Percentiles rank a stretch among this genome's conserved stretches.
Evolutionary conservation across 2,113 vertebrate species (phyloP).

Genomic region (Enhydra lutris): DNA sequence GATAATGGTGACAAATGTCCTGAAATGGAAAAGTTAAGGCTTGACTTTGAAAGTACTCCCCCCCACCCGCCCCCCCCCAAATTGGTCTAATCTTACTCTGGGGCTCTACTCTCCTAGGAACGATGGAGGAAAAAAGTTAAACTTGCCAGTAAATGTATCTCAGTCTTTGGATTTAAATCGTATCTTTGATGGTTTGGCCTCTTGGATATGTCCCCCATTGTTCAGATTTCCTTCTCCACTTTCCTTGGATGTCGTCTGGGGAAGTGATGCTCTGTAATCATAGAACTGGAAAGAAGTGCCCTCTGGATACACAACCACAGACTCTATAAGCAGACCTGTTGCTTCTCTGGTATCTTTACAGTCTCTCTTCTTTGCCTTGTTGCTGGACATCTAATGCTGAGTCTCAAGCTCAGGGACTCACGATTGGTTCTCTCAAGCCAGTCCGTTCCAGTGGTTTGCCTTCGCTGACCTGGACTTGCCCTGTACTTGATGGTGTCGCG

Average conservation of each 20-base stretch:
- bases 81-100: background rate
- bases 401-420: background rate
- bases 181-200: background rate
- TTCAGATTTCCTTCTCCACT: background rate
- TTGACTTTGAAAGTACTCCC: background rate
- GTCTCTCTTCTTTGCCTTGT: background rate
- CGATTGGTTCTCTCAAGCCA: background rate
- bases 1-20: background rate
- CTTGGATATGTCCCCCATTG: background rate
- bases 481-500: background rate
- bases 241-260: background rate
- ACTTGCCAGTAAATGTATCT: background rate
- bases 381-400: background rate
- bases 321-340: background rate
- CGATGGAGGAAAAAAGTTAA: background rate
- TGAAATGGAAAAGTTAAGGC: background rate
- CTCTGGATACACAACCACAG: background rate
- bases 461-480: background rate
- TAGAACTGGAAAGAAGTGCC: background rate
- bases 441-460: background rate
- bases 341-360: background rate
- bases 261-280: background rate
- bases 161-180: background rate
- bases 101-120: background rate
- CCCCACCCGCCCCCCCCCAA: rapidly evolving